Evolutionary conservation across 2,113 vertebrate genomes (phyloP), one percentile per base, ranked within the genome.

Genomic region (Nannospalax galili): DNA sequence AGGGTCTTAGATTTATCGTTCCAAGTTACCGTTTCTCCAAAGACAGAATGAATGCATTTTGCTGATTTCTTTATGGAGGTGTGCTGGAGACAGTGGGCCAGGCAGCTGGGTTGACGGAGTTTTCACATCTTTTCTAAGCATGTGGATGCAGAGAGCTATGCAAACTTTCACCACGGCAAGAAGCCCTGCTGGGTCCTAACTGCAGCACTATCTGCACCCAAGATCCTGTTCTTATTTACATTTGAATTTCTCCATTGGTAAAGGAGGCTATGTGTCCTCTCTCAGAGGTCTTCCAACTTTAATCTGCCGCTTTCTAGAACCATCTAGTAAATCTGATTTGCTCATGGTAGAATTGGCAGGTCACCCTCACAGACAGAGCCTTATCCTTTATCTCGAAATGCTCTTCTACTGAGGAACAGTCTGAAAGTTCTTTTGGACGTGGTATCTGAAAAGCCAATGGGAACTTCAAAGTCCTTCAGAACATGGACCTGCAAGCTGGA

Each of bases 391-490:
- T 62, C 26, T 32, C 69, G 26, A 7, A 9, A 9, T 28, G 16
- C 15, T 77, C 30, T 32, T 60, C 24, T 62, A 77, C 30, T 22
- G 30, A 77, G 7, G 14, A 52, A 32, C 2, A 7, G 19, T 48
- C 24, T 89, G 19, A 9, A 0, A 8, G 22, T 35, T 86, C 6
- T 52, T 67, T 30, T n/a, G 35, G 20, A n/a, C 22, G 1, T 2
- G 11, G 24, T 7, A 3, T 9, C 30, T 5, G 35, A 1, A n/a
- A 6, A 5, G 14, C 35, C 1, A 1, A 2, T 14, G 4, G n/a
- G n/a, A 37, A 8, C 4, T 15, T 8, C 28, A 19, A 56, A 48
- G 28, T 22, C 30, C 9, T 12, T 3, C 2, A 12, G 15, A 40
- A 7, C 12, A 24, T 9, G 7, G 12, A 42, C 11, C 14, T 24